Percentiles rank a stretch among this genome's conserved stretches.
These are phyloP conservation scores for Hipposideros larvatus DNA, from an alignment of 2,797 vertebrate species.

Conservation along the genomic window DNA sequence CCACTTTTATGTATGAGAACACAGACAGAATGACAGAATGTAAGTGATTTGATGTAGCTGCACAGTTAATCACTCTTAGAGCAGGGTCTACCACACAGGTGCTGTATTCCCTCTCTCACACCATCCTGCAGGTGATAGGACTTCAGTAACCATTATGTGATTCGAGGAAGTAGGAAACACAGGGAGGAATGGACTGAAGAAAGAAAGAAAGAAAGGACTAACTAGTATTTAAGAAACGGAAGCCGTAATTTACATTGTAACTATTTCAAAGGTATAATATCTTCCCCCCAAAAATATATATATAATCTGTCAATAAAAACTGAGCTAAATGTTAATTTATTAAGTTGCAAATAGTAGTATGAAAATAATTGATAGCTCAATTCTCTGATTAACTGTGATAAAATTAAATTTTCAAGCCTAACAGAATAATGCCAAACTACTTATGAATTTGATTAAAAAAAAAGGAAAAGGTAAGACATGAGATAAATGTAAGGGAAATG, in stretches of 20 bases:
- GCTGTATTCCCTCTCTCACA: not conserved
- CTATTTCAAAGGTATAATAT: not conserved
- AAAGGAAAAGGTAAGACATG: not conserved
- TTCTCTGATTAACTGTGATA: not conserved
- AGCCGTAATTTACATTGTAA: not conserved
- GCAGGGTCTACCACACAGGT: not conserved
- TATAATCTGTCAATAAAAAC: not conserved
- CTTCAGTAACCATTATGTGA: not conserved
- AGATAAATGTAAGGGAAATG: not conserved
- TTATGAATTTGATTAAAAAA: not conserved
- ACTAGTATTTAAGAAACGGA: not conserved
- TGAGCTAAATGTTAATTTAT: not conserved
- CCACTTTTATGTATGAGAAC: not conserved
- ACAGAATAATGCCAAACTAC: not conserved
- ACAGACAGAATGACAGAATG: not conserved
- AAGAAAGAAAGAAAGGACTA: not conserved
- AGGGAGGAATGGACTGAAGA: not conserved
- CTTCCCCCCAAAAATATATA: not conserved
- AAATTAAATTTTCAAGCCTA: slow-evolving; percentile 36
- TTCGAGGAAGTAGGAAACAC: not conserved
- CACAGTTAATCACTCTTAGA: not conserved
- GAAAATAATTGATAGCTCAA: not conserved
- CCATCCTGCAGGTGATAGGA: not conserved
- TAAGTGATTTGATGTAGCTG: not conserved
- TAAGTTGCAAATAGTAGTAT: not conserved